Conservation (phyloP, 2,888 invertebrate species). For the Erynnis tages region DNA sequence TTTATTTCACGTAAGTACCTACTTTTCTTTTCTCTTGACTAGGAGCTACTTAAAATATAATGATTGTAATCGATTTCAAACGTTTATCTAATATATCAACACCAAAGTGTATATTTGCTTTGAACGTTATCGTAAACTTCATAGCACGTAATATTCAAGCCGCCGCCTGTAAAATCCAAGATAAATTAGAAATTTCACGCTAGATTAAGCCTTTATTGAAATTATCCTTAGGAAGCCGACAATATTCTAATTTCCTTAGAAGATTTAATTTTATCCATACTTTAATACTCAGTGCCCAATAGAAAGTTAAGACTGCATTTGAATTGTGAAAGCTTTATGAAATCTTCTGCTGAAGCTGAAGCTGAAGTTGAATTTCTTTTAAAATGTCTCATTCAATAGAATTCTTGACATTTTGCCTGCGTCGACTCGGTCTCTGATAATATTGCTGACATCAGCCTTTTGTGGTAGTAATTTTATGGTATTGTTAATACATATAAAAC, state of each 20-base stretch:
- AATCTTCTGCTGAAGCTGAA: neutral
- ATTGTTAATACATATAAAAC: no score
- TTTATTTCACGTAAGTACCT: no score
- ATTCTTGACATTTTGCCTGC: neutral
- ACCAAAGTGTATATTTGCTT: neutral
- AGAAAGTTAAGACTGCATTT: neutral
- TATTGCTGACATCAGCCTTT: neutral
- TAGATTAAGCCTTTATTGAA: constrained; percentile 14
- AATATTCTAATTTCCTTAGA: constrained; percentile 9
- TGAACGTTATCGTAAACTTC: constrained; percentile 14
- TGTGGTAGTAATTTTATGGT: no score
- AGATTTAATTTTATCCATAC: neutral
- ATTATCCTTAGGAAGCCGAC: constrained; percentile 2
- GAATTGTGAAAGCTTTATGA: neutral
- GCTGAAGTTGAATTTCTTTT: neutral
- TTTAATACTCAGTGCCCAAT: neutral
- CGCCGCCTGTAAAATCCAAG: constrained; percentile 4
- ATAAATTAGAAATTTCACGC: constrained; percentile 23
- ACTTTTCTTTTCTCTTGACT: no score
- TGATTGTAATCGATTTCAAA: no score
- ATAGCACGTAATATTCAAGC: neutral
- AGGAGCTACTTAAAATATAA: neutral
- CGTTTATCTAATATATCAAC: neutral
- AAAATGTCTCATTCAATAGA: neutral
- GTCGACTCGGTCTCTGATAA: neutral